Percentiles rank a stretch among this genome's conserved stretches.
phyloP scores from a whole-genome alignment of 2,888 invertebrate species.

The Drosophila lutescens region DNA sequence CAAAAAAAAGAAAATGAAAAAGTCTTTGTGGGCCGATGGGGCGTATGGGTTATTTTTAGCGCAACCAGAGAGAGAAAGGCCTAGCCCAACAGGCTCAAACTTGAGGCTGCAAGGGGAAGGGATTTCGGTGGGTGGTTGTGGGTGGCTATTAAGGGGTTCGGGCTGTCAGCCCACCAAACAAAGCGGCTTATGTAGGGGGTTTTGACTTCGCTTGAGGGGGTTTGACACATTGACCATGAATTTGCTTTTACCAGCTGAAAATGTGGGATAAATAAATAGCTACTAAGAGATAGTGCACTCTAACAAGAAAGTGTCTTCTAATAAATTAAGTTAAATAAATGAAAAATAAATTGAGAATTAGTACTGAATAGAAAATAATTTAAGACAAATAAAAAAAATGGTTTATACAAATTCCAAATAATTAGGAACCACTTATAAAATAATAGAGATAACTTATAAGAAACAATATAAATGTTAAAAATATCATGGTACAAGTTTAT shows the following conservation, averaged over 20 bases:
- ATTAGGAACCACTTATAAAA: too few species aligned
- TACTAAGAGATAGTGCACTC: too few species aligned
- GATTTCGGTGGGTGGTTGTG: slow-evolving; percentile 10
- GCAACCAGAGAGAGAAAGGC: slow-evolving; percentile 51
- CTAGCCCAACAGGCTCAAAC: slow-evolving; percentile 68
- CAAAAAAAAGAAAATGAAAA: slow-evolving; percentile 28
- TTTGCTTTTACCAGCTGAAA: slow-evolving; percentile 39
- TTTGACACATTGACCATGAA: slow-evolving; percentile 79
- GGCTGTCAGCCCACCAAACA: slow-evolving; percentile 7
- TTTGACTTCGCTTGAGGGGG: slow-evolving; percentile 30
- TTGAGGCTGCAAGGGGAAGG: slow-evolving; percentile 50
- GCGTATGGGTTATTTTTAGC: slow-evolving; percentile 57
- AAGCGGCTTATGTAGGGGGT: slow-evolving; percentile 22
- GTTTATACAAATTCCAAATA: too few species aligned
- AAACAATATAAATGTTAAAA: too few species aligned
- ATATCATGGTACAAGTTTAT: background rate
- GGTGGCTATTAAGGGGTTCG: slow-evolving; percentile 1
- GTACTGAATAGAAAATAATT: background rate
- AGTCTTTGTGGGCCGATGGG: slow-evolving; percentile 15
- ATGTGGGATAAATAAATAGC: too few species aligned
- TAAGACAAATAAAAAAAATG: too few species aligned
- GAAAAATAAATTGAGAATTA: background rate
- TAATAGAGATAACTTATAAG: too few species aligned
- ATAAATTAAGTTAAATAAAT: background rate
- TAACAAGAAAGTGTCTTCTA: too few species aligned